Evolutionary conservation across 2,888 invertebrate species (phyloP), one percentile per base, ranked within the genome.

Genomic region (Petrolisthes manimaculis): DNA sequence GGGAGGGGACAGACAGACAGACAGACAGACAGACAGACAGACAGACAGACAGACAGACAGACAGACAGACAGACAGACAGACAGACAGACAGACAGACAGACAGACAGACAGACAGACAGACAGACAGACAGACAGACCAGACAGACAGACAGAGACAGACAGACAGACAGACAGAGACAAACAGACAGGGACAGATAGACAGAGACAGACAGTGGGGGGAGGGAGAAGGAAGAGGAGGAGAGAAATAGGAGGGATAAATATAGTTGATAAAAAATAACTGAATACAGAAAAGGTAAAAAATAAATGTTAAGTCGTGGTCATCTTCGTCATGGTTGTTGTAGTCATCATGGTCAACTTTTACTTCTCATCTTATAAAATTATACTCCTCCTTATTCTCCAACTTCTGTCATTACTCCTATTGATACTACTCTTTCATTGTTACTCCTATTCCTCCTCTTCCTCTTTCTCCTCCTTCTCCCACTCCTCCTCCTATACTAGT

Each of bases 401-500:
- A 18, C 71, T 71, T 21, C 18, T 71, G n/a, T 21, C 21, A 5
- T 21, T 71, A 18, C 18, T 71, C 71, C 6, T 18, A 18, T 14
- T 18, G n/a, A n/a, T 4, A 18, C 18, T 18, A 5, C 71, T 71
- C 71, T 21, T 71, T 54, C 24, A 54, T 54, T 54, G 5, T 21
- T 5, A 53, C 78, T 78, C 78, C 53, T 18, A 8, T 12, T 80
- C 9, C 55, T 80, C 80, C 80, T 80, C 51, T 37, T n/a, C 80
- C 75, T 37, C 53, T 12, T 75, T 51, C 75, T 75, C 75, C 75
- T 75, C 75, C 75, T 75, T 18, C 77, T 77, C 77, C 77, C 18
- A 37, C 51, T 51, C 77, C 71, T 51, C 77, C 77, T 77, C 77
- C 77, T 77, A 51, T n/a, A n/a, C 77, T 77, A 51, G 53, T 77